Evolutionary conservation across 2,888 invertebrate species (phyloP).

Genomic region (Drosophila melanosoma): DNA sequence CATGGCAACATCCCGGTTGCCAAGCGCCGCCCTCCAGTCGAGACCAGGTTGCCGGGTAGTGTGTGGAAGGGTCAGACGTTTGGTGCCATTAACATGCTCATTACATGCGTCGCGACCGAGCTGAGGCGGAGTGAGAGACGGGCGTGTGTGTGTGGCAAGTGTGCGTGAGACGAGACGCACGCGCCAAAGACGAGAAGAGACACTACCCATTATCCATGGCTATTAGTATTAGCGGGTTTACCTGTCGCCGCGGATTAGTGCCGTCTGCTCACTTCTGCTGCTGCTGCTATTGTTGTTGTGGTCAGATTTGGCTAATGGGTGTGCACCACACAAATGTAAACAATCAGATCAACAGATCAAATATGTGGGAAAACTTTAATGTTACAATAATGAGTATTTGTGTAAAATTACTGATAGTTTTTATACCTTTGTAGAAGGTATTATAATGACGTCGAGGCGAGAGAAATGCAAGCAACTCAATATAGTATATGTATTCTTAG

Average conservation of each 20-base stretch:
- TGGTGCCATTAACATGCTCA: constrained; percentile 70
- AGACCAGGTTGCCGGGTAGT: constrained; percentile 50
- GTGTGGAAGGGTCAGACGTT: constrained; percentile 26
- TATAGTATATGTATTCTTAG: background rate
- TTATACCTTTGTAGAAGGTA: background rate
- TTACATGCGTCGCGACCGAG: constrained; percentile 63
- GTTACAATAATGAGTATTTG: background rate
- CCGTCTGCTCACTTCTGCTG: constrained; percentile 12
- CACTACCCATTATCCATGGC: constrained; percentile 46
- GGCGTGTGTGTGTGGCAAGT: constrained; percentile 43
- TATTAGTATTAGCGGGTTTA: constrained; percentile 70
- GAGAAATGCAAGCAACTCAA: background rate
- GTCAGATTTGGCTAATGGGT: constrained; percentile 58
- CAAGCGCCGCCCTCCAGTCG: constrained; percentile 57
- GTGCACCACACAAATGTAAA: constrained; percentile 8
- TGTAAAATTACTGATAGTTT: background rate
- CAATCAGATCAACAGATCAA: background rate
- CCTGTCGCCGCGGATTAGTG: constrained; percentile 71
- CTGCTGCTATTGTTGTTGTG: constrained; percentile 45
- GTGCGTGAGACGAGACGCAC: constrained; percentile 43
- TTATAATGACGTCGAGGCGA: no score
- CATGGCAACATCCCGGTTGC: constrained; percentile 53
- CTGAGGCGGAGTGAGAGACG: constrained; percentile 32
- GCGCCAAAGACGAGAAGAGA: constrained; percentile 13
- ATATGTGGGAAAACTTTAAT: background rate